Evolutionary conservation across 2,797 vertebrate species (phyloP), one percentile per base, ranked within the genome.

Genomic region (Gymnodraco acuticeps): DNA sequence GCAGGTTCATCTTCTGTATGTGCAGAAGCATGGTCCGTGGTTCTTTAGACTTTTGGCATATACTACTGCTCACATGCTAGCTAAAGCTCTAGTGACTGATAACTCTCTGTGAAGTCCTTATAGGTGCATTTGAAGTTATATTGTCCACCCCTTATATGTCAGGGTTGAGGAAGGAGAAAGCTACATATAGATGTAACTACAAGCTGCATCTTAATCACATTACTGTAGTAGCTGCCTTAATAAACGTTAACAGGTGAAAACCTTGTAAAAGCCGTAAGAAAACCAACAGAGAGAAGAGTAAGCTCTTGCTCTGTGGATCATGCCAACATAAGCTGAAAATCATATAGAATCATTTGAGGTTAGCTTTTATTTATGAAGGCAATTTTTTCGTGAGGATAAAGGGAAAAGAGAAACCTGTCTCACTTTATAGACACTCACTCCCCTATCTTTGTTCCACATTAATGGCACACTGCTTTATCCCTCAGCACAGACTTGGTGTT

Each of bases 151-250:
- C 23, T 31, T 54, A 9, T 31, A 16, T 55, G 8, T 10, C 27
- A 55, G 33, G 33, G 27, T 55, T 1, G 9, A 16, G 17, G 16
- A 31, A 5, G 3, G 14, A 47, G 52, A 15, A 11, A 53, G 20
- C 14, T 15, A 27, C 14, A 23, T 23, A 10, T 14, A 23, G 5
- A 53, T 13, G 23, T 1, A 10, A 27, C 7, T 23, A 80, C 75
- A 75, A 47, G 69, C 77, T 85, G 77, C 81, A 85, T 89, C 81
- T 88, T 87, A 85, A 38, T 38, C 73, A 88, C 90, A 90, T 88
- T 73, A 87, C 66, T 38, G 33, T 38, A 73, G 83, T 79, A 71
- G 72, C 77, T 69, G 65, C 75, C 9, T 66, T 45, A 52, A 38
- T 38, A 38, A 55, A 50, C 17, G 20, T 17, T 9, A 38, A 53